Percentiles rank a stretch among this genome's conserved stretches.
Evolutionary conservation across 2,113 vertebrate species (phyloP).

Genomic region (Daphoenositta chrysoptera): DNA sequence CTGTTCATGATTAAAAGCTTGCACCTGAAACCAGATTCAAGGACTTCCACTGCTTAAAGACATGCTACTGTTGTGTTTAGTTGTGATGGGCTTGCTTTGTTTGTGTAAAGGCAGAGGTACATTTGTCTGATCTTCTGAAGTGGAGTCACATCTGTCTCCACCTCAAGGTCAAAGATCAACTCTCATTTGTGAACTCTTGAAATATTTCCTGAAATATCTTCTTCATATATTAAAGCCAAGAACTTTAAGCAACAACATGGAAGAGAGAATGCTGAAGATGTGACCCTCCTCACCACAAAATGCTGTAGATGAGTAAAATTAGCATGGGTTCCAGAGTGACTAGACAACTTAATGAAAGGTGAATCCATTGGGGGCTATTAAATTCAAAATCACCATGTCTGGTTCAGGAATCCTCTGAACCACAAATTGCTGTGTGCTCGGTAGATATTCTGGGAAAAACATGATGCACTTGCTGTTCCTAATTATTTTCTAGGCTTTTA

Average conservation of each 20-base stretch:
- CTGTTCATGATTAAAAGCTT: background rate
- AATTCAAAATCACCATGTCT: background rate
- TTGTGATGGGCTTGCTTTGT: background rate
- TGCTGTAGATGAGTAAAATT: slow-evolving; percentile 10
- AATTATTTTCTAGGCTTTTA: background rate
- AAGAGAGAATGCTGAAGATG: background rate
- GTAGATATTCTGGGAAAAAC: background rate
- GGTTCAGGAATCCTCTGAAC: slow-evolving; percentile 9
- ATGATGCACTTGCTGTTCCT: background rate
- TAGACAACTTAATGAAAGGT: slow-evolving; percentile 15
- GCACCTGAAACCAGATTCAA: background rate
- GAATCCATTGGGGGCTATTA: background rate
- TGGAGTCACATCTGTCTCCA: background rate
- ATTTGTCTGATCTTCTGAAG: background rate
- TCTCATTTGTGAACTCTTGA: background rate
- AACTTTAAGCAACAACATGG: background rate
- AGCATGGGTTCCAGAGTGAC: background rate
- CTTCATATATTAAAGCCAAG: background rate
- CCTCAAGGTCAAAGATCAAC: background rate
- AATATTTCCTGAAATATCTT: background rate
- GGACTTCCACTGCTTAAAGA: background rate
- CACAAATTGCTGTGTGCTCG: background rate
- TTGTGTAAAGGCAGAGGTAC: background rate
- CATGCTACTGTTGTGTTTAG: background rate
- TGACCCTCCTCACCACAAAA: background rate